phyloP scores from a whole-genome alignment of 2,113 vertebrate species.

The Colistium nudipinnis region DNA sequence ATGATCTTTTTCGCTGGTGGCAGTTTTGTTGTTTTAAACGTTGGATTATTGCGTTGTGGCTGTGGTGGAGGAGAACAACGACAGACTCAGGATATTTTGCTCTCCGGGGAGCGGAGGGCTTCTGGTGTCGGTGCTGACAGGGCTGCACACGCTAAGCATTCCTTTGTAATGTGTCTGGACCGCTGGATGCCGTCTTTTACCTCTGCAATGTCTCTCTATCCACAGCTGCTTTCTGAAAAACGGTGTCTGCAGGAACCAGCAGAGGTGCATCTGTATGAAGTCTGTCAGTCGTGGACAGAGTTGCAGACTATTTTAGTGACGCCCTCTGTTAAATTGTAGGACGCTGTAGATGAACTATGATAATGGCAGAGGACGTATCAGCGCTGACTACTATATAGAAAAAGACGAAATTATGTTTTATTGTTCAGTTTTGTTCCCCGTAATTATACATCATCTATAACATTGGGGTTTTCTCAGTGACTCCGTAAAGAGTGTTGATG shows the following conservation, averaged over 20 bases:
- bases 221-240: constrained; percentile 38
- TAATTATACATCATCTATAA: too few species aligned
- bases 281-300: neutral
- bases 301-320: neutral
- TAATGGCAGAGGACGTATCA: neutral
- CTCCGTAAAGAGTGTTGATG: too few species aligned
- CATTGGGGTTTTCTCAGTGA: too few species aligned
- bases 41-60: constrained; percentile 4
- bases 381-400: neutral
- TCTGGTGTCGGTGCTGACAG: constrained; percentile 28
- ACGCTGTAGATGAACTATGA: neutral
- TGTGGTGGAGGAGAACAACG: constrained; percentile 18
- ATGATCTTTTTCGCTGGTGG: neutral
- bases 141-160: constrained; percentile 8
- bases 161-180: constrained; percentile 43
- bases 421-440: neutral
- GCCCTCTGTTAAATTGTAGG: neutral
- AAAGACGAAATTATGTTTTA: constrained; percentile 12
- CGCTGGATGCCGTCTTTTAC: constrained; percentile 62
- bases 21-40: constrained; percentile 36
- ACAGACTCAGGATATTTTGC: constrained; percentile 3
- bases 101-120: constrained; percentile 19
- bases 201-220: constrained; percentile 45
- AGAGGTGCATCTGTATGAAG: constrained; percentile 43
- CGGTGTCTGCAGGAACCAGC: constrained; percentile 29